phyloP scores from a whole-genome alignment of 2,797 vertebrate species.

The Varecia variegata region DNA sequence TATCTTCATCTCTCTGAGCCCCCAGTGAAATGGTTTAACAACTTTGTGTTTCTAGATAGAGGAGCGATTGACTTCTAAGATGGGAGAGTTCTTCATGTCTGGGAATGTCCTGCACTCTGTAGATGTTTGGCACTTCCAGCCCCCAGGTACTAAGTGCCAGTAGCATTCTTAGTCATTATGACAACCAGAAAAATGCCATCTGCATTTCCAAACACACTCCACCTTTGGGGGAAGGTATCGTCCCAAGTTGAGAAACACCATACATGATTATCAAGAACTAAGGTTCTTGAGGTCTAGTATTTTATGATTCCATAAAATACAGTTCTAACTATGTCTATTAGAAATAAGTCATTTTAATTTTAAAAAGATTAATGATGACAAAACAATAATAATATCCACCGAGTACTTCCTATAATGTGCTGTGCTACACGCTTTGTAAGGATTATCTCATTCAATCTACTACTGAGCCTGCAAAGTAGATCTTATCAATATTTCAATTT shows the following conservation, averaged over 20 bases:
- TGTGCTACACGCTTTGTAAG: not conserved
- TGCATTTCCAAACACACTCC: not conserved
- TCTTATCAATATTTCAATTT: not conserved
- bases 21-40: not conserved
- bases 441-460: not conserved
- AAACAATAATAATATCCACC: not conserved
- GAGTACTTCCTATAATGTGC: not conserved
- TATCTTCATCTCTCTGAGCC: slow-evolving; percentile 3
- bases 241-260: not conserved
- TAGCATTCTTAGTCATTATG: not conserved
- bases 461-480: not conserved
- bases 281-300: not conserved
- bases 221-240: not conserved
- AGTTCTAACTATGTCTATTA: not conserved
- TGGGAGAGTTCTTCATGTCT: not conserved
- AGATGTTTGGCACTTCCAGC: not conserved
- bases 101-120: not conserved
- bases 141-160: not conserved
- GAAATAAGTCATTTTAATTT: slow-evolving; percentile 37
- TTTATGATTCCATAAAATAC: not conserved
- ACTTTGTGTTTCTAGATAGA: not conserved
- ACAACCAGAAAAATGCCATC: not conserved
- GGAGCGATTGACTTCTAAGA: not conserved
- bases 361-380: not conserved
- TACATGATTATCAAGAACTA: not conserved